Percentiles rank a stretch among this genome's conserved stretches.
phyloP scores from a whole-genome alignment of 2,113 vertebrate genomes.

The Cathartes aura region DNA sequence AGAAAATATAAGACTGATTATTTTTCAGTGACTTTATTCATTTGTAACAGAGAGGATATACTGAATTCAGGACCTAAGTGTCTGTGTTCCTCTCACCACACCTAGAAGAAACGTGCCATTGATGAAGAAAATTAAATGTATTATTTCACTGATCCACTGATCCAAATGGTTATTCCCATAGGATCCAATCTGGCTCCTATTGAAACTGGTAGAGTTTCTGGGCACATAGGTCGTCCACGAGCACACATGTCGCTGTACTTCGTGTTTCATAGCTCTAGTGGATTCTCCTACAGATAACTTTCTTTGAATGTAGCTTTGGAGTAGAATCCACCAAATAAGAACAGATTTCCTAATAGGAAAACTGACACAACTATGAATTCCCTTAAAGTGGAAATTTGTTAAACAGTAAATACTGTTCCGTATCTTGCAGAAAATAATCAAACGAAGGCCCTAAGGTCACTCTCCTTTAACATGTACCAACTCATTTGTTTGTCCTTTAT shows the following conservation, averaged over 20 bases:
- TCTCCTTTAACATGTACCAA: background rate
- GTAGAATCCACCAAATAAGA: background rate
- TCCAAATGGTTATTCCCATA: background rate
- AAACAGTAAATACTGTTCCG: background rate
- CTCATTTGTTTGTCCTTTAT: background rate
- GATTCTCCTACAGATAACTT: background rate
- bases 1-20: background rate
- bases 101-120: background rate
- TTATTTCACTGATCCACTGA: background rate
- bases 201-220: background rate
- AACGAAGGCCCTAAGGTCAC: background rate
- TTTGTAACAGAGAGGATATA: background rate
- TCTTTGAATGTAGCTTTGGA: background rate
- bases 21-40: background rate
- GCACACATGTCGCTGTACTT: rapidly evolving
- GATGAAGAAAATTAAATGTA: background rate
- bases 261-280: background rate
- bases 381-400: background rate
- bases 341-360: background rate
- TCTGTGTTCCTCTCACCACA: background rate
- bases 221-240: rapidly evolving
- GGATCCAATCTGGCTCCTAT: background rate
- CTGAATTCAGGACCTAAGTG: background rate
- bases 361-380: background rate
- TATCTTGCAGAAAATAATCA: background rate